Conservation (phyloP, 2,797 vertebrate genomes). For the Psittacula derbiana region DNA sequence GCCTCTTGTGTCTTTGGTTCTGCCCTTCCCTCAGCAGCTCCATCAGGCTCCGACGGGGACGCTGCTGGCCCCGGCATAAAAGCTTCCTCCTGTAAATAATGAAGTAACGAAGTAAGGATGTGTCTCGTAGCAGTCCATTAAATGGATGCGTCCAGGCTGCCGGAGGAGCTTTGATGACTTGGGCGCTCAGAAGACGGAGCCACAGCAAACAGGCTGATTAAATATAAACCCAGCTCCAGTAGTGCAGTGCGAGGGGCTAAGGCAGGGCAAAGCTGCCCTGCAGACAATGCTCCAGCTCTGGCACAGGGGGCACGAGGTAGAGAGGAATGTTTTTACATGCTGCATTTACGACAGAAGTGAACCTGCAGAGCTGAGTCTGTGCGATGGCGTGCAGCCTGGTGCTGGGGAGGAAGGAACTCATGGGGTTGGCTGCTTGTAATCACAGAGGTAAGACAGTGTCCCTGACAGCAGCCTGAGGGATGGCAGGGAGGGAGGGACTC, state of each 20-base stretch:
- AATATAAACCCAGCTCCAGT: background rate
- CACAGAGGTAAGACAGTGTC: background rate
- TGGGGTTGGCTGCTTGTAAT: background rate
- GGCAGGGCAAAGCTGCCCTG: background rate
- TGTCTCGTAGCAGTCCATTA: background rate
- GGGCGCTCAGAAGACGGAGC: background rate
- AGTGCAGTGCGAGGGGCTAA: fast-evolving
- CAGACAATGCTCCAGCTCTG: fast-evolving
- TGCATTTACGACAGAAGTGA: fast-evolving
- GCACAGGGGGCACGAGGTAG: background rate
- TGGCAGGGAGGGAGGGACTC: background rate
- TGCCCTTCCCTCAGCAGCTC: background rate
- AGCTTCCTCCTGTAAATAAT: background rate
- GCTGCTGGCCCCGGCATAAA: background rate
- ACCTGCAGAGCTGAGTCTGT: background rate
- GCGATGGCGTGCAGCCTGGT: background rate
- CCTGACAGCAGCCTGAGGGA: fast-evolving
- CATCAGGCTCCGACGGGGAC: background rate
- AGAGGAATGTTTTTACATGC: background rate
- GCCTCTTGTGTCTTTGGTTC: background rate
- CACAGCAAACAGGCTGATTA: background rate
- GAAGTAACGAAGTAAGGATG: background rate
- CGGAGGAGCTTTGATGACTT: background rate
- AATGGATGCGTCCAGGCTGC: background rate
- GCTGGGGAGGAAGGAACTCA: no score